A percentile compares a stretch with the other conserved stretches of the same genome.
Conservation (phyloP, 2,888 invertebrate species). For the Yponomeuta plumbellus region DNA sequence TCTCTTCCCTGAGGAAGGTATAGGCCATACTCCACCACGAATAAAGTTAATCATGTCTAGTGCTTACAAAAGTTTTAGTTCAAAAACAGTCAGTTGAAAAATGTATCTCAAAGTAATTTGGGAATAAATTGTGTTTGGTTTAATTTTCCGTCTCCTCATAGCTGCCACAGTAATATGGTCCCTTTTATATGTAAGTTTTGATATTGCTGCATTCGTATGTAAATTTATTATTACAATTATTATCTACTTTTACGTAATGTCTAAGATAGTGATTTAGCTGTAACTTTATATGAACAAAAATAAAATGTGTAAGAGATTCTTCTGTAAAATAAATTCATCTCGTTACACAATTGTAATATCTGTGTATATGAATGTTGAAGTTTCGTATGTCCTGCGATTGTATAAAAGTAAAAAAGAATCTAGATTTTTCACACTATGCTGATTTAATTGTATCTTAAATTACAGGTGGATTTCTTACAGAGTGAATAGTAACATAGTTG, state of each 20-base stretch:
- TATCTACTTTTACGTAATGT: neutral
- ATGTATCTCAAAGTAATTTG: too few species aligned
- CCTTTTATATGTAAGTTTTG: constrained; percentile 34
- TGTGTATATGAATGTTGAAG: too few species aligned
- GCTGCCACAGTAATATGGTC: constrained; percentile 38
- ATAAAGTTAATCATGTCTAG: too few species aligned
- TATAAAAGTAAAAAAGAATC: neutral
- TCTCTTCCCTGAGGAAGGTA: too few species aligned
- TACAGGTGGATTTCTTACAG: constrained; percentile 22
- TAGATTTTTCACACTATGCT: neutral
- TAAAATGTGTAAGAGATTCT: constrained; percentile 8
- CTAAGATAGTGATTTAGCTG: constrained; percentile 4
- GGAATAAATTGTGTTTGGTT: neutral
- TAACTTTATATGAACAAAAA: neutral
- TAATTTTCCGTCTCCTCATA: constrained; percentile 27
- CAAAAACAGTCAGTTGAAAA: too few species aligned
- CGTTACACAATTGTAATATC: too few species aligned
- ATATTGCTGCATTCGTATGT: neutral
- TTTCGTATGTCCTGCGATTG: neutral
- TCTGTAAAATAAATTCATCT: neutral
- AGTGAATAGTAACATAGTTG: constrained; percentile 4
- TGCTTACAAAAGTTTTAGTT: too few species aligned
- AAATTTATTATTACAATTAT: neutral
- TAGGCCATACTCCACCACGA: too few species aligned
- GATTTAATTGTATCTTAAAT: constrained; percentile 17